These are phyloP conservation scores for Metopolophium dirhodum DNA, from an alignment of 1,140 invertebrate genomes.

Conservation along the genomic window DNA sequence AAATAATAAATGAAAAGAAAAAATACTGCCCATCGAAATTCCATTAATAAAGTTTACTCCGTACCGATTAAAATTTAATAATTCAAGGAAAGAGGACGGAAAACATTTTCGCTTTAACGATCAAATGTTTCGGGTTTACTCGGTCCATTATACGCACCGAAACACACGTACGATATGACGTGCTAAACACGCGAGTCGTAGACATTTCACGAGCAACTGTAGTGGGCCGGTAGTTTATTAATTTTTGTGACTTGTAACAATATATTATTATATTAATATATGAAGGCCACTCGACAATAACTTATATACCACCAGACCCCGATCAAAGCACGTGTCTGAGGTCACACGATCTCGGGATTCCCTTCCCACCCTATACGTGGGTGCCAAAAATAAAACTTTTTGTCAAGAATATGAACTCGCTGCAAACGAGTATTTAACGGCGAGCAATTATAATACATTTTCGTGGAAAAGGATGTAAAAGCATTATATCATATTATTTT, in stretches of 20 bases:
- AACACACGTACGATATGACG: neutral
- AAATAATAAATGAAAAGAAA: neutral
- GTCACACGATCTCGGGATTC: too few relatives aligned
- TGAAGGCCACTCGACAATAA: too few relatives aligned
- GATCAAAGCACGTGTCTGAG: neutral
- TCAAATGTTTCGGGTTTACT: neutral
- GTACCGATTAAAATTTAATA: neutral
- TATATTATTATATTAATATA: neutral
- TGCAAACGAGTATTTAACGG: too few relatives aligned
- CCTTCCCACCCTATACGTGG: too few relatives aligned
- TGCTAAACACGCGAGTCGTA: neutral
- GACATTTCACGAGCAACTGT: neutral
- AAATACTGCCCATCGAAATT: neutral
- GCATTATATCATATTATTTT: too few relatives aligned
- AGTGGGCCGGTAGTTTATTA: neutral
- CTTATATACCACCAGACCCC: too few relatives aligned
- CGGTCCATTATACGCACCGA: neutral
- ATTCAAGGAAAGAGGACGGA: neutral
- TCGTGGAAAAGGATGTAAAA: too few relatives aligned
- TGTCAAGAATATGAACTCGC: too few relatives aligned
- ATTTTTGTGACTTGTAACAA: neutral
- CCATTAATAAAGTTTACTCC: neutral
- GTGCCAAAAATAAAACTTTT: too few relatives aligned
- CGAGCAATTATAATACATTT: too few relatives aligned
- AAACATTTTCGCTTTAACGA: neutral